Base-by-base conservation (phyloP, 2,888 invertebrate species). In the Agriopis leucophaearia region DNA sequence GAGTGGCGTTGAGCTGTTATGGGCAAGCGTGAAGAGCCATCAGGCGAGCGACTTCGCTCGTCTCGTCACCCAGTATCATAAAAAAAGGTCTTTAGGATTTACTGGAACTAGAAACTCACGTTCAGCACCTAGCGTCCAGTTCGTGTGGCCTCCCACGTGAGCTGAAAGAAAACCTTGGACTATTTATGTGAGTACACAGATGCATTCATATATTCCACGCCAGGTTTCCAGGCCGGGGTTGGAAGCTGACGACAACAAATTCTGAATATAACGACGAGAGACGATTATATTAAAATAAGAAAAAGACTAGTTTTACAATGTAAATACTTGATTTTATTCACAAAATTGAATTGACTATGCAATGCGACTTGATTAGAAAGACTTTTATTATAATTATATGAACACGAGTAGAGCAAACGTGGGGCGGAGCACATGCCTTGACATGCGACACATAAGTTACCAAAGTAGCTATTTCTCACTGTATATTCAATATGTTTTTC, bases 171-270 rank as follows among this genome's bases (percentile, higher is more conserved):
- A 80, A 81, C 88, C 89, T 87, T 85, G 84, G 71, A 36, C 72
- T 75, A 76, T 73, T 76, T 78, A 64, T 63, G 1, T 5, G 27
- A 27, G 27, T 38, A 73, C 74, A 71, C 71, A 71, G 56, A 74
- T 73, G 67, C 66, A 78, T 78, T 87, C 81, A 90, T 91, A 35
- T 84, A 88, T 89, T 84, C 82, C 70, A 69, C 61, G 51, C 69
- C 81, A 77, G 78, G 78, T 86, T 87, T 89, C 83, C 78, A 87
- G 84, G 79, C 70, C 83, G 71, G 77, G 81, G 78, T 77, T 63
- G 27, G 52, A 64, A 52, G 36, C 52, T 52, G 62, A 64, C 58
- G 76, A 66, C 65, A 76, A 75, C 70, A 52, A 66, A 78, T 77
- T 76, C 61, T 74, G 76, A 78, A 71, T 38, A 79, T 78, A 5